Conservation (phyloP, 2,797 vertebrate genomes). For the Muscicapa comitata region DNA sequence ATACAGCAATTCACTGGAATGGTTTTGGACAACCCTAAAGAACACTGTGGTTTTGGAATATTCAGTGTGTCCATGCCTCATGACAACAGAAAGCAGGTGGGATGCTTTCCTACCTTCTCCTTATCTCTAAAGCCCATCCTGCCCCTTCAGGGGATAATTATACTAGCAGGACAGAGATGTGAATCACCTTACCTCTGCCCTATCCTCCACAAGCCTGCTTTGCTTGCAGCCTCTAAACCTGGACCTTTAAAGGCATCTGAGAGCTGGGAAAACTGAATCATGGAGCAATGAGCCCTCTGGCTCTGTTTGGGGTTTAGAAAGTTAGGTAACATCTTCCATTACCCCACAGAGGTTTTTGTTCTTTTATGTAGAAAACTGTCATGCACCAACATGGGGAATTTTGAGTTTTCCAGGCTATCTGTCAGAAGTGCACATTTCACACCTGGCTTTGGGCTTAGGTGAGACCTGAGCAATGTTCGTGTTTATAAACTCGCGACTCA, state of each 20-base stretch:
- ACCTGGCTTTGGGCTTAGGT: background rate
- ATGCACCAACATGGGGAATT: background rate
- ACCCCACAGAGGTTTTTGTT: background rate
- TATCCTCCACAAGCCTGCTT: background rate
- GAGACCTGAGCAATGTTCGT: background rate
- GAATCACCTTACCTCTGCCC: background rate
- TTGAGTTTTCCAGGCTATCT: background rate
- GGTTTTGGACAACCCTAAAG: background rate
- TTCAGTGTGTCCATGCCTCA: rapidly evolving
- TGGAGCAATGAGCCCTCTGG: background rate
- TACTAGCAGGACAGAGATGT: background rate
- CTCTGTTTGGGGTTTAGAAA: background rate
- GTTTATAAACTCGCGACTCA: rapidly evolving
- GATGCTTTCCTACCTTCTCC: background rate
- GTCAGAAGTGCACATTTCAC: background rate
- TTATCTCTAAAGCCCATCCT: background rate
- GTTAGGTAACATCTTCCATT: background rate
- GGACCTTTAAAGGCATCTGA: background rate
- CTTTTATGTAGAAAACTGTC: background rate
- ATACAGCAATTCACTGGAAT: rapidly evolving
- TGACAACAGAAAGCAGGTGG: background rate
- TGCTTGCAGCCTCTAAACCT: background rate
- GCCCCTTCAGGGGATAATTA: background rate
- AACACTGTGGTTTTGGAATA: background rate
- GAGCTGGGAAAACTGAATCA: background rate